Evolutionary conservation across 2,113 vertebrate species (phyloP).

Genomic region (Tetrao urogallus): DNA sequence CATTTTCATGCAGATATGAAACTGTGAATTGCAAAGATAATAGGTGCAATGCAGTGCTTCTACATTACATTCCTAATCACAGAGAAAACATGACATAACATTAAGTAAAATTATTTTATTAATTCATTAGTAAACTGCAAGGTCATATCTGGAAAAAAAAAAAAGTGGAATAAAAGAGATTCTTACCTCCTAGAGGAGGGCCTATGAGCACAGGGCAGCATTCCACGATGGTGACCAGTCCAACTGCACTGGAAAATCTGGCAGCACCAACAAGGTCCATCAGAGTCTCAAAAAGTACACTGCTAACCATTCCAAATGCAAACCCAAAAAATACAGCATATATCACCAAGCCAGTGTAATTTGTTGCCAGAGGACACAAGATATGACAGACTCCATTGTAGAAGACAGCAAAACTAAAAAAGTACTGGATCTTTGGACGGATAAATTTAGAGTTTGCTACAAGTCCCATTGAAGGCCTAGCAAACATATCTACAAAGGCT

Average conservation of each 20-base stretch:
- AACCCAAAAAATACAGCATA: slow-evolving; percentile 95
- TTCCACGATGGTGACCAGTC: slow-evolving; percentile 94
- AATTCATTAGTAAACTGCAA: not conserved
- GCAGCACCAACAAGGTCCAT: slow-evolving; percentile 94
- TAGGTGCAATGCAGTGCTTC: not conserved
- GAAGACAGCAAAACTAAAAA: slow-evolving; percentile 92
- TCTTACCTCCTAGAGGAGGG: slow-evolving; percentile 93
- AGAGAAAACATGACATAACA: not conserved
- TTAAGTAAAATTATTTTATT: not conserved
- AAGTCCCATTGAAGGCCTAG: slow-evolving; percentile 90
- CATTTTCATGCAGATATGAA: not conserved
- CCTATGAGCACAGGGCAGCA: slow-evolving; percentile 94
- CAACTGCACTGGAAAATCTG: slow-evolving; percentile 95
- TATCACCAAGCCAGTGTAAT: slow-evolving; percentile 88
- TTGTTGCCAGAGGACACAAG: slow-evolving; percentile 86
- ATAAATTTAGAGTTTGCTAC: slow-evolving; percentile 90
- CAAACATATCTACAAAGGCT: slow-evolving; percentile 97
- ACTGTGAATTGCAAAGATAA: not conserved
- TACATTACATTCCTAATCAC: not conserved
- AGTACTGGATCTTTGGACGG: slow-evolving; percentile 94
- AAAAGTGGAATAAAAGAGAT: not conserved
- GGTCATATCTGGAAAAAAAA: not conserved
- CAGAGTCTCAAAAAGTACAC: slow-evolving; percentile 93
- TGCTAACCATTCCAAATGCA: slow-evolving; percentile 97
- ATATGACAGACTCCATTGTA: slow-evolving; percentile 94